Evolutionary conservation across 2,113 vertebrate genomes (phyloP), one percentile per base, ranked within the genome.

Genomic region (Lanius collurio): DNA sequence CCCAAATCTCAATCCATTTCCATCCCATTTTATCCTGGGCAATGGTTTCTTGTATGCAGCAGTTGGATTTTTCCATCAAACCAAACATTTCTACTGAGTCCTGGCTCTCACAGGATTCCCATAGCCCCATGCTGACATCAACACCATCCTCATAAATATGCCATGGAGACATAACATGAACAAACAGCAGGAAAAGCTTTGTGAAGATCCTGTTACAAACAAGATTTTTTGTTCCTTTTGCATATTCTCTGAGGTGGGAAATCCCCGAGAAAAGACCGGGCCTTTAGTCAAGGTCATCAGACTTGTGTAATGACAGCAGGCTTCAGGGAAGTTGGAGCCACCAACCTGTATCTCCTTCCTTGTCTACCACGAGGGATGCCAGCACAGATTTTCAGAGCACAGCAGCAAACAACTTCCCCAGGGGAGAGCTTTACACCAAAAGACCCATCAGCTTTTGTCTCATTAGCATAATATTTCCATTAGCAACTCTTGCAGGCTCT

Each of bases 241-340:
- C 83, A 78, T 65, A 75, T 78, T 94, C 49, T 52, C 16, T 9
- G 35, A 67, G 39, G 68, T 92, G 90, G 95, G 95, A 94, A 97
- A 96, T 89, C 85, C 92, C 94, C 88, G 0, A 5, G 6, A 83
- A 86, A 91, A 88, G 39, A 74, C 18, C 1, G 3, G 12, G 63
- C 79, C 52, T 95, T 91, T 59, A 62, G 49, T 88, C 94, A 96
- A 90, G 79, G 87, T 49, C 50, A 69, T 52, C 15, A 64, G 56
- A 9, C 42, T 90, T 90, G 80, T 41, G 64, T 24, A 93, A 97
- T 5, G 27, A 31, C 11, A 8, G 21, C 7, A 0, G 14, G 12
- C n/a, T 87, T 4, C 4, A 1, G 49, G 55, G 21, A 79, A 94
- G 59, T 22, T 74, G 67, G 28, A 83, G 8, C 63, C n/a, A 15